Evolutionary conservation across 2,113 vertebrate genomes (phyloP).

Genomic region (Nothocercus julius): DNA sequence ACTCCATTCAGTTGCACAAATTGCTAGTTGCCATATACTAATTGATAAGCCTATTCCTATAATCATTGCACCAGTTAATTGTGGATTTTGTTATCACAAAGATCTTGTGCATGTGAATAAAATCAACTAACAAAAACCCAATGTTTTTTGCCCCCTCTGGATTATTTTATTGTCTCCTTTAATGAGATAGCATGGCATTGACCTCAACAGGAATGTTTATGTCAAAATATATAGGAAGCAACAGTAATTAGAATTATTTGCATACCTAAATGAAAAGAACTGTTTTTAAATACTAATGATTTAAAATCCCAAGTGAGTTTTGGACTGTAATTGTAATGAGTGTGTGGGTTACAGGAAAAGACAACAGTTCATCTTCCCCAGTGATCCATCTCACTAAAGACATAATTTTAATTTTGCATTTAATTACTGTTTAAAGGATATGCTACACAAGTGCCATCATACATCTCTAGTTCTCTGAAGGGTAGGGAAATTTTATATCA

Average conservation of each 20-base stretch:
- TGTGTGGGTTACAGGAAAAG: constrained; percentile 31
- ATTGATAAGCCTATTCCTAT: too few species aligned
- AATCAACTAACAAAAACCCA: too few species aligned
- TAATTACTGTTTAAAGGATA: constrained; percentile 28
- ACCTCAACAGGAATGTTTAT: constrained; percentile 47
- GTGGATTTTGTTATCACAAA: too few species aligned
- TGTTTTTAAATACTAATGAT: constrained; percentile 57
- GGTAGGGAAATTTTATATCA: background rate
- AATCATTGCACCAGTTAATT: too few species aligned
- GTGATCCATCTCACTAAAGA: constrained; percentile 25
- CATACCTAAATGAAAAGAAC: constrained; percentile 58
- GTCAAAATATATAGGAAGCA: constrained; percentile 57
- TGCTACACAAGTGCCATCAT: background rate
- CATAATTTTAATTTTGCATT: constrained; percentile 41
- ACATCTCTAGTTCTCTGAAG: background rate
- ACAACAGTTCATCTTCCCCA: constrained; percentile 39
- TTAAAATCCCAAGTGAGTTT: constrained; percentile 45
- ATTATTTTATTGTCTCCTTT: too few species aligned
- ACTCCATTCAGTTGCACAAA: too few species aligned
- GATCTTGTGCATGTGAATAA: too few species aligned
- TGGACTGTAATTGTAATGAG: constrained; percentile 56
- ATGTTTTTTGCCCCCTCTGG: too few species aligned
- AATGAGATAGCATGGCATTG: background rate
- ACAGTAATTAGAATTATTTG: constrained; percentile 48
- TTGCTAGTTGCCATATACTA: too few species aligned